These are phyloP conservation scores for Cyclargus thomasi DNA, from an alignment of 1,140 invertebrate genomes.

Conservation along the genomic window DNA sequence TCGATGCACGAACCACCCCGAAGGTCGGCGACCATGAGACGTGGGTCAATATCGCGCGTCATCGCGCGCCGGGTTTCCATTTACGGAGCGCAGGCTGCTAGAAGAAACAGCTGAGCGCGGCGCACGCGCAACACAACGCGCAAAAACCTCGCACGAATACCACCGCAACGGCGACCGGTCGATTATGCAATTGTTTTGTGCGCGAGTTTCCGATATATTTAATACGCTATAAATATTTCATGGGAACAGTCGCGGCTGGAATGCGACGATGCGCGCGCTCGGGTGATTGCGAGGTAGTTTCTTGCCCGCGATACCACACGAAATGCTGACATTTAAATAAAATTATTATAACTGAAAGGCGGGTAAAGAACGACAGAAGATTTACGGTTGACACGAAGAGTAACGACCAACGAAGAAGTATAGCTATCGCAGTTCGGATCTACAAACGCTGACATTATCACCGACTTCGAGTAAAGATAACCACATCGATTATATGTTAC, in stretches of 20 bases:
- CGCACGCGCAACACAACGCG: slow-evolving; percentile 57
- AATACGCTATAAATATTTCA: slow-evolving; percentile 33
- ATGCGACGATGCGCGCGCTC: slow-evolving; percentile 9
- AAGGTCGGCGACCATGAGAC: slow-evolving; percentile 22
- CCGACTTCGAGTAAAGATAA: not conserved
- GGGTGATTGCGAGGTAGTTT: slow-evolving; percentile 11
- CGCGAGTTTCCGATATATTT: slow-evolving; percentile 23
- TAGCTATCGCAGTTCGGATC: no score
- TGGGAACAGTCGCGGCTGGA: slow-evolving; percentile 4
- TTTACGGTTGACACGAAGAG: no score
- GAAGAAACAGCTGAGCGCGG: slow-evolving; percentile 71
- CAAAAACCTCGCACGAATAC: slow-evolving; percentile 53
- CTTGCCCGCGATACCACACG: not conserved
- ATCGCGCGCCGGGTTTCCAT: slow-evolving; percentile 62
- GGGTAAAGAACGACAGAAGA: not conserved
- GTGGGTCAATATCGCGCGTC: slow-evolving; percentile 33
- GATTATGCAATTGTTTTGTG: slow-evolving; percentile 45
- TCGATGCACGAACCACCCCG: not conserved
- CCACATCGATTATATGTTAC: not conserved
- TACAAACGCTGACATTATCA: not conserved
- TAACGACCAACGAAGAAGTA: no score
- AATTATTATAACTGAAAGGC: not conserved
- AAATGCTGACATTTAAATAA: not conserved
- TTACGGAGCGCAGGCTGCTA: slow-evolving; percentile 68
- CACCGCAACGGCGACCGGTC: slow-evolving; percentile 1